Percentiles rank a stretch among this genome's conserved stretches.
Conservation (phyloP, 2,888 invertebrate species). For the Mactromeris polynyma region DNA sequence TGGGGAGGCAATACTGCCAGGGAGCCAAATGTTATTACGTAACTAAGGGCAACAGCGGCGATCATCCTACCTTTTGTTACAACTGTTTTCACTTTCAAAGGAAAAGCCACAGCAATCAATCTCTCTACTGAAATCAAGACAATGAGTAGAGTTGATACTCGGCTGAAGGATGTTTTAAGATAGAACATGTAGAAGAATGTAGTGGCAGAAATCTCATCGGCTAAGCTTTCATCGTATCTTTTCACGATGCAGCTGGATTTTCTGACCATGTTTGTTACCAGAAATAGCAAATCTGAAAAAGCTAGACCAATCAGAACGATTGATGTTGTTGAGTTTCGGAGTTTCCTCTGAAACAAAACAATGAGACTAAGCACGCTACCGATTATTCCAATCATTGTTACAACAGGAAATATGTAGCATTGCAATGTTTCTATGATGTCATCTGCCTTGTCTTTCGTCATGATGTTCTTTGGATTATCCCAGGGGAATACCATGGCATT, state of each 20-base stretch:
- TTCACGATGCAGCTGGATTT: slow-evolving; percentile 67
- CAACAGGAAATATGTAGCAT: slow-evolving; percentile 68
- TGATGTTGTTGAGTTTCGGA: slow-evolving; percentile 63
- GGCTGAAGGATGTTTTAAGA: slow-evolving; percentile 64
- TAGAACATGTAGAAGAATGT: slow-evolving; percentile 67
- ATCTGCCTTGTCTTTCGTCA: slow-evolving; percentile 57
- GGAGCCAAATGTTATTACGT: slow-evolving; percentile 51
- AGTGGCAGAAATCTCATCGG: slow-evolving; percentile 55
- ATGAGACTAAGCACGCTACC: slow-evolving; percentile 66
- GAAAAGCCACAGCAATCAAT: slow-evolving; percentile 70
- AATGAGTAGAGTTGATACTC: slow-evolving; percentile 65
- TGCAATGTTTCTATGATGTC: slow-evolving; percentile 61
- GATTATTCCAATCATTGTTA: slow-evolving; percentile 63
- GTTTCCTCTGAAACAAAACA: slow-evolving; percentile 59
- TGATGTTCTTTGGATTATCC: slow-evolving; percentile 67
- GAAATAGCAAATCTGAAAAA: slow-evolving; percentile 64
- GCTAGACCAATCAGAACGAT: slow-evolving; percentile 65
- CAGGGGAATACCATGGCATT: neutral
- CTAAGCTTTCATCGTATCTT: slow-evolving; percentile 45
- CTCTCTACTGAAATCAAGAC: slow-evolving; percentile 67
- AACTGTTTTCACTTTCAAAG: slow-evolving; percentile 61
- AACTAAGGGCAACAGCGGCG: slow-evolving; percentile 54
- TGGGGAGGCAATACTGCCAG: slow-evolving; percentile 58
- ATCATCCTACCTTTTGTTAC: slow-evolving; percentile 63
- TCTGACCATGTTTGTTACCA: slow-evolving; percentile 67